Evolutionary conservation across 1,140 invertebrate genomes (phyloP).

Genomic region (Lepidurus apus): DNA sequence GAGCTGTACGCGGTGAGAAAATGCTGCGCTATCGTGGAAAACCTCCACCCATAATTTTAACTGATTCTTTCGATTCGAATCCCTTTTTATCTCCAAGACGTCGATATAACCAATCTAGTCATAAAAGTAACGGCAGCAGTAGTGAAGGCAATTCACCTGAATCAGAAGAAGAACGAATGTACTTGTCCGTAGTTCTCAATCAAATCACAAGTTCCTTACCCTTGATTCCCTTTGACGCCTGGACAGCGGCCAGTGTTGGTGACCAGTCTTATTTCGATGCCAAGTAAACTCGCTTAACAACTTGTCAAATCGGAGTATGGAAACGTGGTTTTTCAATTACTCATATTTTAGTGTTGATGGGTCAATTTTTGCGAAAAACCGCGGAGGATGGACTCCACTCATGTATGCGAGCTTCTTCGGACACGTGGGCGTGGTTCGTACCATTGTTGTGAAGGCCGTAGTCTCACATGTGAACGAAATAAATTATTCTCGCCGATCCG

Average conservation of each 20-base stretch:
- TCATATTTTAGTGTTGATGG: neutral
- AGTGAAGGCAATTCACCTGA: neutral
- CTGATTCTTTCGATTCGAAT: neutral
- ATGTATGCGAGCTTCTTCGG: neutral
- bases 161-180: neutral
- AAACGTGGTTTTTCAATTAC: neutral
- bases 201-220: neutral
- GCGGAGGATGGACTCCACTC: conserved; percentile 3
- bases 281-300: neutral
- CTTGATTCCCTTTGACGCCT: neutral
- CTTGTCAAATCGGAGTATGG: neutral
- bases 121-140: neutral
- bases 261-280: neutral
- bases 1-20: neutral
- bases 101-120: neutral
- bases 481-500: neutral
- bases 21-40: neutral
- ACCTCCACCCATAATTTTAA: conserved; percentile 12
- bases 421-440: neutral
- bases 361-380: neutral
- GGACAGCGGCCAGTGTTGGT: conserved; percentile 7
- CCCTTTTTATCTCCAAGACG: neutral
- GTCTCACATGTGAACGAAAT: neutral
- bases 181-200: neutral
- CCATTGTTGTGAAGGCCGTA: neutral